Evolutionary conservation across 2,113 vertebrate genomes (phyloP).

Genomic region (Oryzias celebensis): DNA sequence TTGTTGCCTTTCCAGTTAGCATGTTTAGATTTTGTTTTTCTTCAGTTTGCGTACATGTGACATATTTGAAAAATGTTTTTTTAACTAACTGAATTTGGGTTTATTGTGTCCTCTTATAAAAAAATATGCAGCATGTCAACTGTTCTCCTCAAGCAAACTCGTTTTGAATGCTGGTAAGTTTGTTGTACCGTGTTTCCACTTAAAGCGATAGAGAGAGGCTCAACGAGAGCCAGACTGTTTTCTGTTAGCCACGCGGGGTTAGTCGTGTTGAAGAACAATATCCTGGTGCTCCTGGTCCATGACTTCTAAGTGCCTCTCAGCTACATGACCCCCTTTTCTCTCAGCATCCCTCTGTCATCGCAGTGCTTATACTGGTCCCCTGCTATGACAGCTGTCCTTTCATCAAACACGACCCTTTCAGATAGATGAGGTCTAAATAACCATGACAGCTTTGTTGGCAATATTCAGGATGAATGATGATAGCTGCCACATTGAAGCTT

Average conservation of each 20-base stretch:
- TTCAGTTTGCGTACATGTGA: too few relatives aligned
- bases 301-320: conserved; percentile 59
- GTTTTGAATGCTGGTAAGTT: conserved; percentile 44
- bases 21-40: too few relatives aligned
- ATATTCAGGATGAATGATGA: conserved; percentile 46
- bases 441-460: conserved; percentile 49
- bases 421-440: conserved; percentile 43
- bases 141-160: conserved; percentile 17
- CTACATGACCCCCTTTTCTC: conserved; percentile 58
- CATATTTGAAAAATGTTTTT: conserved; percentile 1
- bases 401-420: conserved; percentile 52
- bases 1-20: too few relatives aligned
- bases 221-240: conserved; percentile 59
- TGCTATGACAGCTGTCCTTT: conserved; percentile 69
- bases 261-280: conserved; percentile 67
- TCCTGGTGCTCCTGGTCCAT: conserved; percentile 48
- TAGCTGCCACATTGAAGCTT: conserved; percentile 30
- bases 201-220: conserved; percentile 18
- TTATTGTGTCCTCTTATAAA: background rate
- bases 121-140: background rate
- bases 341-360: conserved; percentile 63
- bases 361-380: conserved; percentile 55
- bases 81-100: background rate
- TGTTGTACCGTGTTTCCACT: conserved; percentile 31
- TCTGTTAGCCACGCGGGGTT: conserved; percentile 54